Evolutionary conservation across 2,888 invertebrate species (phyloP).

Genomic region (Drosophila incognita): DNA sequence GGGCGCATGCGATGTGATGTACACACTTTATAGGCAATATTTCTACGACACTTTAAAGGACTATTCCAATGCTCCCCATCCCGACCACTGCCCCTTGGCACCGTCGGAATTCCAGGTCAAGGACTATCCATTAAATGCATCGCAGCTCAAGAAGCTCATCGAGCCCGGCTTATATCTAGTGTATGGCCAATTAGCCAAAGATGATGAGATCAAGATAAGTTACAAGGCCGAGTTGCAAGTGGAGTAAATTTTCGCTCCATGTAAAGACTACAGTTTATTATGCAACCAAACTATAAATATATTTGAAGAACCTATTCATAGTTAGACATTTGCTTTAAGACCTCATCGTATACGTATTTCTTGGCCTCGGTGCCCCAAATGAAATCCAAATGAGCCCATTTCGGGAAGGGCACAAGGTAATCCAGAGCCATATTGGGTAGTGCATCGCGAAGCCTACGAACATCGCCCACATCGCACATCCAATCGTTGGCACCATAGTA

Average conservation of each 20-base stretch:
- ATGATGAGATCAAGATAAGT: slow-evolving; percentile 51
- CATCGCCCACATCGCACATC: slow-evolving; percentile 87
- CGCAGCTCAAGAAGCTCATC: slow-evolving; percentile 51
- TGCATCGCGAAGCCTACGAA: slow-evolving; percentile 85
- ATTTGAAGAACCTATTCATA: slow-evolving; percentile 42
- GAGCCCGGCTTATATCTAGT: slow-evolving; percentile 66
- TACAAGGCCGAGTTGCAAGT: slow-evolving; percentile 51
- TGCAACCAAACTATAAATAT: slow-evolving; percentile 7
- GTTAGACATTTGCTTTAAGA: slow-evolving; percentile 66
- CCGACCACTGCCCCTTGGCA: slow-evolving; percentile 71
- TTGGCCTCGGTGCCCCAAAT: slow-evolving; percentile 88
- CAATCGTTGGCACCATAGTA: slow-evolving; percentile 88
- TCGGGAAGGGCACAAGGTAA: slow-evolving; percentile 86
- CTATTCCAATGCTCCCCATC: slow-evolving; percentile 78
- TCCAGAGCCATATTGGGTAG: slow-evolving; percentile 86
- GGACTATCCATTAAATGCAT: slow-evolving; percentile 70
- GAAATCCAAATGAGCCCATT: slow-evolving; percentile 87
- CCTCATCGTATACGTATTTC: slow-evolving; percentile 86
- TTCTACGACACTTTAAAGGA: slow-evolving; percentile 76
- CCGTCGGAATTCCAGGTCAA: slow-evolving; percentile 61
- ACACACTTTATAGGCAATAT: slow-evolving; percentile 66
- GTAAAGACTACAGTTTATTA: slow-evolving; percentile 38
- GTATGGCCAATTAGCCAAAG: slow-evolving; percentile 34
- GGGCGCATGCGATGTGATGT: slow-evolving; percentile 67
- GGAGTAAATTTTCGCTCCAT: slow-evolving; percentile 21